Evolutionary conservation across 2,113 vertebrate genomes (phyloP), one percentile per base, ranked within the genome.

Genomic region (Onychostoma macrolepis): DNA sequence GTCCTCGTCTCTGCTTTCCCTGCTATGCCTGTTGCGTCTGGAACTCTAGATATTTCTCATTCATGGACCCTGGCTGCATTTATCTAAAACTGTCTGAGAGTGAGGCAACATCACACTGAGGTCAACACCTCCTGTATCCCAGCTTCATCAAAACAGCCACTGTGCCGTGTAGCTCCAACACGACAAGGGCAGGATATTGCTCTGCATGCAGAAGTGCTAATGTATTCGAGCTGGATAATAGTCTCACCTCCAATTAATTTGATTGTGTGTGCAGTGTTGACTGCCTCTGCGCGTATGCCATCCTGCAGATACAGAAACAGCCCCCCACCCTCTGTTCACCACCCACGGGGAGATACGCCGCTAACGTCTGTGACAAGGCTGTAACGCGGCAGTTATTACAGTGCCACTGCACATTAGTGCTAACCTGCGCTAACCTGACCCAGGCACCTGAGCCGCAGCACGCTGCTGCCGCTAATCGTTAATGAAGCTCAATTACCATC

Each of bases 401-500:
- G 92, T 93, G 95, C 93, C 91, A 90, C 92, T 91, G 94, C 94
- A 93, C 95, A 95, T 95, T 94, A 96, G 95, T 94, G 74, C 86
- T 86, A 86, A 95, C 93, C 95, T 94, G 95, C 90, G 45, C 82
- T 84, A 84, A 38, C 82, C 92, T 93, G 93, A 94, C 82, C 85
- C 80, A 17, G 28, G 43, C 78, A 86, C 75, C 82, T 79, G 82
- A 67, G 84, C 76, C 28, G 4, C 76, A 90, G 90, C 90, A 15
- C 87, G 91, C 43, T 24, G 28, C 56, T 30, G n/a, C 50, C 15
- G 56, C 80, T 90, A 88, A 90, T 86, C 75, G 93, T 94, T 95
- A 96, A 95, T 93, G 93, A 96, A 96, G 96, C 96, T 96, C 94
- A 96, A 96, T 96, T 96, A 96, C 93, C 93, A 92, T 76, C 84